Conservation (phyloP, 1,140 invertebrate genomes). For the Heliconius congener region DNA sequence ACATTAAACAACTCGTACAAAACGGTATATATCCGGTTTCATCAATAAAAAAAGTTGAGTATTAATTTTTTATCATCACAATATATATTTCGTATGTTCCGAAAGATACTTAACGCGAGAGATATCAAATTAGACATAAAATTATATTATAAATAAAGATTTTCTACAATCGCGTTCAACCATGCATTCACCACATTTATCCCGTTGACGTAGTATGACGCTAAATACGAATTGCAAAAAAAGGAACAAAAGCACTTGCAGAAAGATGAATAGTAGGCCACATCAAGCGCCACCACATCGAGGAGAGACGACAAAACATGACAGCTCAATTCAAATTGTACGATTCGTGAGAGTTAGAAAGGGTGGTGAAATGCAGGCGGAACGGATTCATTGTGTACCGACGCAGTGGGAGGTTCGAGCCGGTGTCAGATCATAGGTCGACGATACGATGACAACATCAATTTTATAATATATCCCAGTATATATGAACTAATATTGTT, state of each 20-base stretch:
- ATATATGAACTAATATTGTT: background rate
- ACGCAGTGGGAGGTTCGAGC: constrained; percentile 49
- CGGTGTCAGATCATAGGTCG: constrained; percentile 51
- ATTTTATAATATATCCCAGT: constrained; percentile 39
- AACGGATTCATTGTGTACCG: constrained; percentile 63
- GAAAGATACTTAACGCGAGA: too few relatives aligned
- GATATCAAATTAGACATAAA: too few relatives aligned
- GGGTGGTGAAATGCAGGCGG: constrained; percentile 63
- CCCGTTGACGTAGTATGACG: too few relatives aligned
- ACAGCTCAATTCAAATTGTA: constrained; percentile 68
- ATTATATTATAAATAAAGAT: too few relatives aligned
- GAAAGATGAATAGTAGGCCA: constrained; percentile 17
- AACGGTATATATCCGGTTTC: constrained; percentile 58
- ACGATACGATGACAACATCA: constrained; percentile 44
- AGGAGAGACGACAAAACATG: constrained; percentile 66
- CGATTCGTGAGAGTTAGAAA: constrained; percentile 58
- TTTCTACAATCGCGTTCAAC: too few relatives aligned
- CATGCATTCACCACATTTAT: too few relatives aligned
- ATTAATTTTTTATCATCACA: background rate
- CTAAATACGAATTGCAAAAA: constrained; percentile 1
- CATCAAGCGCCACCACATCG: background rate
- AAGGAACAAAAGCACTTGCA: background rate
- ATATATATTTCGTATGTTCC: too few relatives aligned
- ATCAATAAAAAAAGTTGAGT: background rate
- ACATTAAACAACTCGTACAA: constrained; percentile 49